Percentiles rank a stretch among this genome's conserved stretches.
phyloP scores from a whole-genome alignment of 1,140 invertebrate species.

The Trissolcus basalis region DNA sequence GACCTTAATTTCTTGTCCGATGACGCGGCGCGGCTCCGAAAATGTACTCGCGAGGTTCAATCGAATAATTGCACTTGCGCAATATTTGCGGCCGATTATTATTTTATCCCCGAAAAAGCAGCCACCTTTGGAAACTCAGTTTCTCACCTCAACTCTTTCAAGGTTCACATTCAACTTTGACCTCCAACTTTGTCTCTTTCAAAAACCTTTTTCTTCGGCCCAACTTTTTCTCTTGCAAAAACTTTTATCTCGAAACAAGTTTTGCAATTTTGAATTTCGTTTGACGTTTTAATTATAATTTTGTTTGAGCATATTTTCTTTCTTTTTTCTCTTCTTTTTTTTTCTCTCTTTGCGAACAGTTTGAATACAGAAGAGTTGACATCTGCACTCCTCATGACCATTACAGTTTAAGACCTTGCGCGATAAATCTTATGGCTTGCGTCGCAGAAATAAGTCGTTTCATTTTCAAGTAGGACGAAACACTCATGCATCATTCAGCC shows the following conservation, averaged over 20 bases:
- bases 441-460: constrained; percentile 51
- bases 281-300: too few species aligned
- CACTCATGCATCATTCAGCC: constrained; percentile 45
- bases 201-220: too few species aligned
- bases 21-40: constrained; percentile 45
- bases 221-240: too few species aligned
- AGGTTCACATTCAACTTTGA: too few species aligned
- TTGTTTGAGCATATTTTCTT: too few species aligned
- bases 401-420: constrained; percentile 52
- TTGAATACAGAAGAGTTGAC: constrained; percentile 30
- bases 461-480: constrained; percentile 43
- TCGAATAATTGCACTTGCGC: constrained; percentile 45
- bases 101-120: not conserved
- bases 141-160: too few species aligned
- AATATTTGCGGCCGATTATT: constrained; percentile 23
- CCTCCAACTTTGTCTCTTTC: too few species aligned
- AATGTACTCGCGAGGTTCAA: constrained; percentile 42
- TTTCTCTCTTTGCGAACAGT: too few species aligned
- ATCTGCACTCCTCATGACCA: constrained; percentile 39
- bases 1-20: constrained; percentile 56
- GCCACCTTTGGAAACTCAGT: not conserved
- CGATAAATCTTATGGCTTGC: constrained; percentile 49
- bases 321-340: too few species aligned
- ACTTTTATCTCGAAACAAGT: too few species aligned
- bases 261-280: too few species aligned